phyloP scores from a whole-genome alignment of 2,888 invertebrate genomes.

The Dicranocentrus wangi region DNA sequence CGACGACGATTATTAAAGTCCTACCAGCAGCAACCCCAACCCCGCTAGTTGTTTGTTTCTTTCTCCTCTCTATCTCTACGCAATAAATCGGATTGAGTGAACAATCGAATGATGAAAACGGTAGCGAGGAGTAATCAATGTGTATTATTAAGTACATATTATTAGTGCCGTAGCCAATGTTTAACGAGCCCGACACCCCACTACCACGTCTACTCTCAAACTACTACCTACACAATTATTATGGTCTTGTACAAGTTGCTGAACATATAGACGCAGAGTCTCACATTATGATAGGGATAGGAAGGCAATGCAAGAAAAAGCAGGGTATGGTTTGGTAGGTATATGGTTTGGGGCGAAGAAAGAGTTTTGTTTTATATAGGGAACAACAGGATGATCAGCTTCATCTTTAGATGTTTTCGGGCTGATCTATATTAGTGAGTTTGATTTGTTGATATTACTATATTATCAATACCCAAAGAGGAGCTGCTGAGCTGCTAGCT shows the following conservation, averaged over 20 bases:
- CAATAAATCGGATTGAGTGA: conserved; percentile 15
- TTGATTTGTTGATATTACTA: conserved; percentile 29
- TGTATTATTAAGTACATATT: conserved; percentile 54
- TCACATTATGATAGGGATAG: too few relatives aligned
- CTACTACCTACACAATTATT: conserved; percentile 54
- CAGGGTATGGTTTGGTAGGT: background rate
- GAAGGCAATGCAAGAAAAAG: background rate
- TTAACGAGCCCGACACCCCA: conserved; percentile 59
- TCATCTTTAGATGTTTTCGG: too few relatives aligned
- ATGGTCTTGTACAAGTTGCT: conserved; percentile 4
- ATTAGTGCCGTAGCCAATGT: conserved; percentile 50
- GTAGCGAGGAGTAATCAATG: conserved; percentile 55
- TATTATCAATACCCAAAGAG: conserved; percentile 6
- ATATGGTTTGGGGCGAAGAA: background rate
- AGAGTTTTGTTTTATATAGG: background rate
- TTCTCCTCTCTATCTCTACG: background rate
- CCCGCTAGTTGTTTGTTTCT: background rate
- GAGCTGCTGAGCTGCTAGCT: too few relatives aligned
- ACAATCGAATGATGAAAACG: conserved; percentile 33
- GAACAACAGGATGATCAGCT: too few relatives aligned
- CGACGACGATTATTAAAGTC: too few relatives aligned
- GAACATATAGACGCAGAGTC: too few relatives aligned
- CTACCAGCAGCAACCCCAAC: too few relatives aligned
- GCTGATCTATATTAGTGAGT: conserved; percentile 15
- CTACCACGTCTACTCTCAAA: too few relatives aligned